Evolutionary conservation across 2,797 vertebrate species (phyloP), one percentile per base, ranked within the genome.

Genomic region (Tarsius wallacei): DNA sequence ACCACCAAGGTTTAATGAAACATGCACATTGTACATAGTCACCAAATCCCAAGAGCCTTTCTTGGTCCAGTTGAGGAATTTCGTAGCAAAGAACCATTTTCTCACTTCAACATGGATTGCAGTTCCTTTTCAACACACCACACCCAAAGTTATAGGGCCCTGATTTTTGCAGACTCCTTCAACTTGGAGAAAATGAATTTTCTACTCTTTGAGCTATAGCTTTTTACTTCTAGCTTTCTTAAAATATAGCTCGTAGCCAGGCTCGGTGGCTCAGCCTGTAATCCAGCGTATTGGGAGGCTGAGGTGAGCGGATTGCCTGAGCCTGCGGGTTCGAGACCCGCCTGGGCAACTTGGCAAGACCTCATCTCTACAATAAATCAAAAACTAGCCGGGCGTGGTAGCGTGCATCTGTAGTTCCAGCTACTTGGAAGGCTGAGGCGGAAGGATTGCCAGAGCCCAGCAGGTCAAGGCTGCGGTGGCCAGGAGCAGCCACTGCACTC

Each of bases 1-100:
- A 36, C 36, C 82, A 26, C 21, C 33, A 17, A 31, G 2, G 5
- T 14, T 81, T 74, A 42, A 0, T 21, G 28, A 83, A 66, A 61
- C 14, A 0, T 5, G 33, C 15, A 7, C 24, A 1, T 17, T 1
- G 0, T 19, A 4, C 1, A 0, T 9, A 6, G 10, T 78, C n/a
- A 47, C 84, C 16, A 11, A 0, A 49, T 80, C 80, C 70, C 87
- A 73, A 84, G 31, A 61, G 24, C 66, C 51, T 47, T 33, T 68
- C 11, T 42, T n/a, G 61, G 49, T 76, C 88, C 14, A 16, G 7
- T 5, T 9, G 49, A 89, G 10, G 68, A n/a, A 22, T 53, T 42
- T 59, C 31, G 7, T 1, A 22, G 15, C 88, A 64, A 55, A 64
- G 36, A 36, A 19, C 7, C 5, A 13, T 77, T 64, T 55, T 64